These are phyloP conservation scores for Austrolebias charrua DNA, from an alignment of 2,797 vertebrate species.

Conservation along the genomic window DNA sequence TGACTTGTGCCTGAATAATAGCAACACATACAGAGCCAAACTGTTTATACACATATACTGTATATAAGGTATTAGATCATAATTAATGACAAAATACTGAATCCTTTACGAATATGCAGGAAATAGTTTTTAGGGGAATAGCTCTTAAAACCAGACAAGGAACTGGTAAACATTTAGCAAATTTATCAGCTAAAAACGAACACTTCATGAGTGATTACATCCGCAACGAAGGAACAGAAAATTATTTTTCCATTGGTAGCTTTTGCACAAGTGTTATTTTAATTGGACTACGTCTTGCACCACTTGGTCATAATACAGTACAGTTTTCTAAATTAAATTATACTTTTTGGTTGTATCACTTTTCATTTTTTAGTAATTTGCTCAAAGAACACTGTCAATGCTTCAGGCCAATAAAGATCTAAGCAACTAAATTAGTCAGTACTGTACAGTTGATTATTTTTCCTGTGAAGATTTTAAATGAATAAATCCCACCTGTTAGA, in stretches of 20 bases:
- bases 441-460: too few species aligned
- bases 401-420: slow-evolving; percentile 26
- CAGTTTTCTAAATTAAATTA: background rate
- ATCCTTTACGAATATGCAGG: background rate
- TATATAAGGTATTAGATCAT: background rate
- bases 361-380: background rate
- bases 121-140: background rate
- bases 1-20: background rate
- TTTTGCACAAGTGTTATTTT: too few species aligned
- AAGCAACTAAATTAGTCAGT: slow-evolving; percentile 15
- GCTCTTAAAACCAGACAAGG: too few species aligned
- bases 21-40: background rate
- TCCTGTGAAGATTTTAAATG: background rate
- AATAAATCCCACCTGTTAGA: slow-evolving; percentile 32
- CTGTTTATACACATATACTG: background rate
- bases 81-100: background rate
- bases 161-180: too few species aligned
- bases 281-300: too few species aligned
- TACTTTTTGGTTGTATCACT: background rate
- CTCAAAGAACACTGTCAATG: slow-evolving; percentile 1
- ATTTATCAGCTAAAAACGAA: background rate
- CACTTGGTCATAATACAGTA: background rate
- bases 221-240: too few species aligned
- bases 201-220: too few species aligned
- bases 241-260: too few species aligned